phyloP scores from a whole-genome alignment of 2,113 vertebrate species.

The Bos taurus region DNA sequence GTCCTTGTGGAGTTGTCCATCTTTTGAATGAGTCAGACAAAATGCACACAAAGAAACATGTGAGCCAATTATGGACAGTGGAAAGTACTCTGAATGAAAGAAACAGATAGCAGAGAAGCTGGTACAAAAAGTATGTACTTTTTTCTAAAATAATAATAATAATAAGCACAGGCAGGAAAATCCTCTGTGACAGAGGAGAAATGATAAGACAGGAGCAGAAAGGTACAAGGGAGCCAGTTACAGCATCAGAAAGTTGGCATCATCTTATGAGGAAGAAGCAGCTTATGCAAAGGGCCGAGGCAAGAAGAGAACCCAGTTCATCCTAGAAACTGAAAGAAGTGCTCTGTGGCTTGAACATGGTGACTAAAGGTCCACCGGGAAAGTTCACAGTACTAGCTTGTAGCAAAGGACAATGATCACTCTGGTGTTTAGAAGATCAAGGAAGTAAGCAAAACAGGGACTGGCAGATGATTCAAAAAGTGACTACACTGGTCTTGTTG shows the following conservation, averaged over 20 bases:
- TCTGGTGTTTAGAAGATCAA: neutral
- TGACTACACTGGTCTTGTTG: neutral
- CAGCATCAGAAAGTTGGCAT: neutral
- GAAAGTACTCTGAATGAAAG: neutral
- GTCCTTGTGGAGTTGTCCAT: neutral
- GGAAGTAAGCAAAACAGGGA: neutral
- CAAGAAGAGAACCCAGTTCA: neutral
- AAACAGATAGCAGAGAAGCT: neutral
- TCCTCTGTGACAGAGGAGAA: neutral
- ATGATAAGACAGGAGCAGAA: neutral
- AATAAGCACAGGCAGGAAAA: neutral
- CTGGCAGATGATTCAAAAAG: neutral
- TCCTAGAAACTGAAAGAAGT: neutral
- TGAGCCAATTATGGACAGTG: neutral
- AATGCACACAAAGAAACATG: neutral
- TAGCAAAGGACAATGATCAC: neutral
- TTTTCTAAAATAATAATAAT: neutral
- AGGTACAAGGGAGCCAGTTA: neutral
- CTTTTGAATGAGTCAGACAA: neutral
- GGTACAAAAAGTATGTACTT: neutral
- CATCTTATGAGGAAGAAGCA: neutral
- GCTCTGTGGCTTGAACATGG: neutral
- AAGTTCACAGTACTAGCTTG: neutral
- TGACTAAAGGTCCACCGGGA: neutral
- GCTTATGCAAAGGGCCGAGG: neutral